Conservation (phyloP, 2,113 vertebrate genomes). For the Rhodinocichla rosea region DNA sequence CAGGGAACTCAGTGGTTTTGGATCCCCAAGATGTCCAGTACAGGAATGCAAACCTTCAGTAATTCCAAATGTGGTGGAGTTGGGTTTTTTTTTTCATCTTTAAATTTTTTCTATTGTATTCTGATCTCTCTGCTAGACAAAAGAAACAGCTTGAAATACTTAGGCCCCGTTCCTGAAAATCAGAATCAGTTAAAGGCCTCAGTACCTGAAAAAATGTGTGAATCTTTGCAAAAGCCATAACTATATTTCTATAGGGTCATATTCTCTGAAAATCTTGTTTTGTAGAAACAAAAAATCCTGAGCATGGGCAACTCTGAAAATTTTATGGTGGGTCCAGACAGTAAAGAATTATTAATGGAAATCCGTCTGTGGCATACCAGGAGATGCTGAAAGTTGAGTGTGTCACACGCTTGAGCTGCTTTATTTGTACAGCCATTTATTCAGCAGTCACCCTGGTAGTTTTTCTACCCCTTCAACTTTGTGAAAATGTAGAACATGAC, state of each 20-base stretch:
- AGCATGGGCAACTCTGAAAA: neutral
- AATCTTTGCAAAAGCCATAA: neutral
- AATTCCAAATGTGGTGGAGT: neutral
- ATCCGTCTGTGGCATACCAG: neutral
- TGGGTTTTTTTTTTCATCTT: neutral
- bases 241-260: fast-evolving
- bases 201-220: neutral
- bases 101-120: neutral
- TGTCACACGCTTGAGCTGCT: neutral
- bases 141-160: neutral
- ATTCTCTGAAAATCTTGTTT: neutral
- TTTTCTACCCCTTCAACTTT: constrained; percentile 11
- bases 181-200: neutral
- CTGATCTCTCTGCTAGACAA: neutral
- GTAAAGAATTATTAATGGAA: neutral
- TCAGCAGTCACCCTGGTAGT: neutral
- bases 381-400: neutral
- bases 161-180: neutral
- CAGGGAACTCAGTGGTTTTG: neutral
- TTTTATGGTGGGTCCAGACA: neutral
- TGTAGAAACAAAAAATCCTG: neutral
- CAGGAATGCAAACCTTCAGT: neutral
- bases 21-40: neutral
- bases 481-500: neutral
- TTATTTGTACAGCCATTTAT: constrained; percentile 21